Evolutionary conservation across 2,113 vertebrate species (phyloP).

Genomic region (Trachemys scripta): DNA sequence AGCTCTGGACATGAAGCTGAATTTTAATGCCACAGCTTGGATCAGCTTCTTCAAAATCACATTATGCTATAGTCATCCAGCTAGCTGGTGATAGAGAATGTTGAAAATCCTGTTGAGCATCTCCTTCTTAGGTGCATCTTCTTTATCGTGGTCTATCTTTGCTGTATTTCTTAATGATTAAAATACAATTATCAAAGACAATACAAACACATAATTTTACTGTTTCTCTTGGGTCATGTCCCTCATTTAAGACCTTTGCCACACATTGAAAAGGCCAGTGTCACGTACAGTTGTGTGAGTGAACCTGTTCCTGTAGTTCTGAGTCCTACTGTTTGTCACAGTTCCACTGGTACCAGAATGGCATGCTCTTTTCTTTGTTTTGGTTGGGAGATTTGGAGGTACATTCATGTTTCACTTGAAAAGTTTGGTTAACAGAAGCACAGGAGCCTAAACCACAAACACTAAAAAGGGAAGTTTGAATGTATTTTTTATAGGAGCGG

Average conservation of each 20-base stretch:
- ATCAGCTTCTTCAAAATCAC: background rate
- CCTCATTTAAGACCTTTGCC: rapidly evolving
- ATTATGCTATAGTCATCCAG: background rate
- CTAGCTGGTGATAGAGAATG: background rate
- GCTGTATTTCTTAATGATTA: background rate
- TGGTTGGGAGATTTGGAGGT: background rate
- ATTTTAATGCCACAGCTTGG: background rate
- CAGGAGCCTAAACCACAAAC: constrained; percentile 53
- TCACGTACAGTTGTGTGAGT: background rate
- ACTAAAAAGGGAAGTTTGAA: constrained; percentile 70
- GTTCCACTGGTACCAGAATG: constrained; percentile 17
- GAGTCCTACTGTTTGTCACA: background rate
- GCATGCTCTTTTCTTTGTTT: background rate
- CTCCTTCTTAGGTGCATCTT: background rate
- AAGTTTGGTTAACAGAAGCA: constrained; percentile 67
- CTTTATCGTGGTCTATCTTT: background rate
- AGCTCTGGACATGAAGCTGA: background rate
- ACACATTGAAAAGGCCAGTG: background rate
- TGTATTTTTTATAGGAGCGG: constrained; percentile 67
- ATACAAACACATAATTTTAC: background rate
- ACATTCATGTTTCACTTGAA: constrained; percentile 34
- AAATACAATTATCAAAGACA: background rate
- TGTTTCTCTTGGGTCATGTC: background rate
- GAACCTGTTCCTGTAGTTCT: background rate
- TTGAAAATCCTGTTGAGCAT: background rate